phyloP scores from a whole-genome alignment of 2,113 vertebrate genomes.

The Crotophaga sulcirostris region DNA sequence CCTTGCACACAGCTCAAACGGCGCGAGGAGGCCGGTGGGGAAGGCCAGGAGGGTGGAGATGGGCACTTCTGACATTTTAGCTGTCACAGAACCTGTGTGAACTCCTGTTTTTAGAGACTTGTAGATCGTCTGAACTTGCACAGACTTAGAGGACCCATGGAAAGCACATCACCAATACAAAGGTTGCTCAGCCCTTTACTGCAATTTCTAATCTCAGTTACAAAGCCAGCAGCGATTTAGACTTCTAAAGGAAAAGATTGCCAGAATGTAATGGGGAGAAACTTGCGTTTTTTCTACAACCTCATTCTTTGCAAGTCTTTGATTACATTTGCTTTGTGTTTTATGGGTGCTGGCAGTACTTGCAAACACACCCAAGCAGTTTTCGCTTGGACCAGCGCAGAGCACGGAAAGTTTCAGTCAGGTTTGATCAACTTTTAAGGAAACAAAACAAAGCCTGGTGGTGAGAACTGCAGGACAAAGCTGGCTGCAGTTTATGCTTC shows the following conservation, averaged over 20 bases:
- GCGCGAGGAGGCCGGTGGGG: accelerated
- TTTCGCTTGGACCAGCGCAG: background rate
- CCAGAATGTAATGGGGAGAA: background rate
- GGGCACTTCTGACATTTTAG: accelerated
- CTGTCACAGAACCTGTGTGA: background rate
- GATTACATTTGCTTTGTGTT: background rate
- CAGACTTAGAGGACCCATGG: background rate
- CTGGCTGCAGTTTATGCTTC: background rate
- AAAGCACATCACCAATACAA: background rate
- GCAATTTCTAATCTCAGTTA: background rate
- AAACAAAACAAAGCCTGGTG: background rate
- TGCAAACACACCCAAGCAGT: background rate
- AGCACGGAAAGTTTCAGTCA: background rate
- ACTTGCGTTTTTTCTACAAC: background rate
- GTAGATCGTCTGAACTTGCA: background rate
- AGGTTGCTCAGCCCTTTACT: background rate
- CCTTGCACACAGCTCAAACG: accelerated
- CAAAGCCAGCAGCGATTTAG: background rate
- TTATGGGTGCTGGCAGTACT: accelerated
- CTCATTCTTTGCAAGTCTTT: background rate
- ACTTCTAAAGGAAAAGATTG: background rate
- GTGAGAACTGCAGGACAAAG: background rate
- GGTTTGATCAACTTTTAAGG: background rate
- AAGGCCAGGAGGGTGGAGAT: accelerated
- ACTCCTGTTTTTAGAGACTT: background rate